Conservation (phyloP, 92 coral and sea anemone genomes). For the Bergia sp. region DNA sequence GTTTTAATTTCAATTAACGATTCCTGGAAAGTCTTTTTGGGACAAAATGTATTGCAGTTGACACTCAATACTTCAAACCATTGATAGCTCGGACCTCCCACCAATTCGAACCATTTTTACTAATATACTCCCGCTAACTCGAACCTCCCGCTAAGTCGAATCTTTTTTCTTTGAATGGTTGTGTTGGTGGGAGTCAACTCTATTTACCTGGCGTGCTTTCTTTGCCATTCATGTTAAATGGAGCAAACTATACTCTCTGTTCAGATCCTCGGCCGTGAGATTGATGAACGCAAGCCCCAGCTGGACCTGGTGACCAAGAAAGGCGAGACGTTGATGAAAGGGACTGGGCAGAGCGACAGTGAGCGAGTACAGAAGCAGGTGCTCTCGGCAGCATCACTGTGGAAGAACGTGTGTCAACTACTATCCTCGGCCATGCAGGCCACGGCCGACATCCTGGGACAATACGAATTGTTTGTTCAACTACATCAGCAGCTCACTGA, state of each 20-base stretch:
- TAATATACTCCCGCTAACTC: too few relatives aligned
- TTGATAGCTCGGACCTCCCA: too few relatives aligned
- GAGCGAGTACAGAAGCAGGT: slow-evolving; percentile 91
- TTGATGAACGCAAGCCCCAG: slow-evolving; percentile 91
- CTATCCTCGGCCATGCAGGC: slow-evolving; percentile 76
- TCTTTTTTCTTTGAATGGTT: too few relatives aligned
- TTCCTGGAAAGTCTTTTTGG: too few relatives aligned
- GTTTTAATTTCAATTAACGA: too few relatives aligned
- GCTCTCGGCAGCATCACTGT: slow-evolving; percentile 76
- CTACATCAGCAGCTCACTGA: slow-evolving; percentile 68
- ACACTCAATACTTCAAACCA: too few relatives aligned
- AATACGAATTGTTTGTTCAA: slow-evolving; percentile 69
- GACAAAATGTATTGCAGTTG: too few relatives aligned
- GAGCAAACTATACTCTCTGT: neutral
- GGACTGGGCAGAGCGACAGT: slow-evolving; percentile 86
- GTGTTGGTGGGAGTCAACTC: too few relatives aligned
- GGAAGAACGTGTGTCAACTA: slow-evolving; percentile 85
- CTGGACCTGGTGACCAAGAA: slow-evolving; percentile 79
- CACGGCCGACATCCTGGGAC: slow-evolving; percentile 71
- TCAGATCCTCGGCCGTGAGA: slow-evolving; percentile 77
- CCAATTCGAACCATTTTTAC: too few relatives aligned
- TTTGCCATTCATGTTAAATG: neutral
- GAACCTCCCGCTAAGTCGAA: too few relatives aligned
- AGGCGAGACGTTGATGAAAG: slow-evolving; percentile 73
- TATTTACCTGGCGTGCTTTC: neutral